Evolutionary conservation across 1,140 invertebrate genomes (phyloP), one percentile per base, ranked within the genome.

Genomic region (Coelopa frigida): DNA sequence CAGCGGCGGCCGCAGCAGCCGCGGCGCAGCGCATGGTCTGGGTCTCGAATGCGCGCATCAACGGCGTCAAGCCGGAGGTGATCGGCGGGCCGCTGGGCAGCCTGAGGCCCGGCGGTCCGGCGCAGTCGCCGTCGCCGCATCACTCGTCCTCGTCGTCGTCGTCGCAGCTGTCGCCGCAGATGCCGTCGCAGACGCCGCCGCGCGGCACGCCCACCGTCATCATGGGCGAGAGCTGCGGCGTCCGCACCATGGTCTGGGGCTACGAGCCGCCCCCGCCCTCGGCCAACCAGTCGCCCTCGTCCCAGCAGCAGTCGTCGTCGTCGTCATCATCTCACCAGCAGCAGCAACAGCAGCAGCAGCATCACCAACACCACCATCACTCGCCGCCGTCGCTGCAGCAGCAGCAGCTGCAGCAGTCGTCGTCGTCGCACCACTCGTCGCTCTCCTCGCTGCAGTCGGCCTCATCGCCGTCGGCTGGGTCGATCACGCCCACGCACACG

Each of bases 151-250:
- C 64, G 29, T 61, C 58, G 2, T 65, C 64, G 7, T 63, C 64
- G 21, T 68, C 64, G 43, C 74, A 74, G 60, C 59, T 71, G 5
- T 64, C 73, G 72, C 83, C 74, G 71, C 80, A 58, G 68, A 73
- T 76, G 48, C 70, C 75, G 32, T 73, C 79, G 51, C 75, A 77
- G 48, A 75, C 74, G 39, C 73, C 79, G 33, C 75, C 78, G 56
- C 69, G 84, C 53, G 80, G 84, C 48, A 83, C 87, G n/a, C 87
- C 88, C 5, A 87, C 85, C 8, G 87, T 89, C 46, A 87, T 89
- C 46, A 91, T 91, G 87, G 87, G 88, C 21, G 89, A 92, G 66
- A 87, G 87, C 4, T 89, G 89, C 26, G 89, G 89, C 11, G 88
- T 92, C 0, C 74, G 88, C 39, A 92, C 89, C 27, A 92, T 92